phyloP scores from a whole-genome alignment of 2,888 invertebrate species.

The Sarcophaga subvicina region DNA sequence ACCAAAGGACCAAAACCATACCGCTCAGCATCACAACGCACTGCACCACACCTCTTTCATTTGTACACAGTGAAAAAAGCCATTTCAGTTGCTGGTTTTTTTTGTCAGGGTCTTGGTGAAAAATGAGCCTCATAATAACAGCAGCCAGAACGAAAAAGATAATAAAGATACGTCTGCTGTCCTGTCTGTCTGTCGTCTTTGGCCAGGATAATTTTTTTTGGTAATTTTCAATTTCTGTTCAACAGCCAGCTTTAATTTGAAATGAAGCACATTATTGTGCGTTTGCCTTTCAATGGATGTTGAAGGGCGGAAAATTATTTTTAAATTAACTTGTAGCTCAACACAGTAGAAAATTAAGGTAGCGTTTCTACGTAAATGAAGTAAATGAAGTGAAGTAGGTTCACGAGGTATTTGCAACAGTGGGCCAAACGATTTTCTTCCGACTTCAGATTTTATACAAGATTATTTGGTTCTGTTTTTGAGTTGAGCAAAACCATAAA shows the following conservation, averaged over 20 bases:
- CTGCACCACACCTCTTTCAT: no score
- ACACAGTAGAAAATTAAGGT: neutral
- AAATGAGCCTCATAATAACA: conserved; percentile 5
- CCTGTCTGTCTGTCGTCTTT: neutral
- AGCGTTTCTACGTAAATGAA: neutral
- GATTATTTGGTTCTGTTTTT: no score
- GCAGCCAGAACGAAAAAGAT: neutral
- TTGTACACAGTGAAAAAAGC: neutral
- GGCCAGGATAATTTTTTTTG: neutral
- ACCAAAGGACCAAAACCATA: conserved; percentile 7
- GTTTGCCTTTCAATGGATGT: neutral
- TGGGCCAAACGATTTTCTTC: no score
- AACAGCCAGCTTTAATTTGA: neutral
- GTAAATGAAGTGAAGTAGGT: neutral
- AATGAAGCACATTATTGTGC: neutral
- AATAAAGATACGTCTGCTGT: neutral
- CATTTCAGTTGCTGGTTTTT: neutral
- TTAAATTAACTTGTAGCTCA: neutral
- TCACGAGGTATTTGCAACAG: no score
- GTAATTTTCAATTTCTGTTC: conserved; percentile 3
- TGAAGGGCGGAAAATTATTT: no score
- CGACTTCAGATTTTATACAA: no score
- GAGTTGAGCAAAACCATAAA: no score
- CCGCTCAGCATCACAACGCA: no score
- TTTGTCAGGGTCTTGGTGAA: neutral